Percentiles rank a stretch among this genome's conserved stretches.
Conservation (phyloP, 2,888 invertebrate species). For the Diadromus collaris region DNA sequence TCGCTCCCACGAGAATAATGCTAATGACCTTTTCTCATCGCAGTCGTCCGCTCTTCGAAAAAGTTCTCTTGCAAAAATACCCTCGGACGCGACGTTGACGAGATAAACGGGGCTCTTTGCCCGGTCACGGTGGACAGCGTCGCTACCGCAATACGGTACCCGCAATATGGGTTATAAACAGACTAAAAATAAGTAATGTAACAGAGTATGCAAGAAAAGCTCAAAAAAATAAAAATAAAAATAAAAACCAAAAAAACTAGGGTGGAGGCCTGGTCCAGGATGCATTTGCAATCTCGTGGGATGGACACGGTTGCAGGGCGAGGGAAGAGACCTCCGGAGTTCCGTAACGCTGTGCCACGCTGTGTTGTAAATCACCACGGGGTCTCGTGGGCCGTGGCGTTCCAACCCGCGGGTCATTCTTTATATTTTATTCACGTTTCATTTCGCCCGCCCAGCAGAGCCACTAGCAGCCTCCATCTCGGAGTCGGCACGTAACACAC, state of each 20-base stretch:
- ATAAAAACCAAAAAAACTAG: constrained; percentile 16
- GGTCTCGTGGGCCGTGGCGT: constrained; percentile 27
- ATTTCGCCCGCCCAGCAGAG: constrained; percentile 40
- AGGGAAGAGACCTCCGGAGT: constrained; percentile 21
- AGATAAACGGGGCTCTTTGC: not conserved
- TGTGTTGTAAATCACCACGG: constrained; percentile 42
- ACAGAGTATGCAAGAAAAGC: constrained; percentile 5
- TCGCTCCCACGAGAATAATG: not conserved
- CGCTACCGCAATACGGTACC: not conserved
- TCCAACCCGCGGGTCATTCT: constrained; percentile 47
- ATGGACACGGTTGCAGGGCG: constrained; percentile 4
- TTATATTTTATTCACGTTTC: constrained; percentile 59
- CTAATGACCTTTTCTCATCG: not conserved
- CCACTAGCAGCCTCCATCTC: constrained; percentile 33
- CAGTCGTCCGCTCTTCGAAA: not conserved
- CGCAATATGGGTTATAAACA: not conserved
- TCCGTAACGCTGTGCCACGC: constrained; percentile 34
- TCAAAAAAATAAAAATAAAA: too few species aligned
- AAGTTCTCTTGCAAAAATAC: constrained; percentile 1
- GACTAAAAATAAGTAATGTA: constrained; percentile 9
- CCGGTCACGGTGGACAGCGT: not conserved
- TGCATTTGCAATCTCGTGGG: constrained; percentile 53
- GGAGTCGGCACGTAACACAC: constrained; percentile 34
- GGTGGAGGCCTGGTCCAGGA: constrained; percentile 21
- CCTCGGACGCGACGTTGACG: not conserved